phyloP scores from a whole-genome alignment of 2,113 vertebrate genomes.

The Alces alces region DNA sequence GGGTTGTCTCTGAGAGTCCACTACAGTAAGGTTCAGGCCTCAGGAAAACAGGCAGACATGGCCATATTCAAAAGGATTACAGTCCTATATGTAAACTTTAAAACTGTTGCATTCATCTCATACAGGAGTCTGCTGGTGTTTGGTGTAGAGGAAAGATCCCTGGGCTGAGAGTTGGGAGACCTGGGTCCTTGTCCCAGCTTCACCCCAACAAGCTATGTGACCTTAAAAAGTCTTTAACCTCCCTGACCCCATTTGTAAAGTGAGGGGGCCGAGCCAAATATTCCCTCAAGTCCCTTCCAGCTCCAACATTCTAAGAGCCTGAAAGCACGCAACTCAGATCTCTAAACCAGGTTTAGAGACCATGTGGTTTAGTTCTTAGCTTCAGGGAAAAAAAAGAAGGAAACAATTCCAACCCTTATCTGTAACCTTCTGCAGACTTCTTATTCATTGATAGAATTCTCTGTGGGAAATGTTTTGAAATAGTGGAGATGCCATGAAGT shows the following conservation, averaged over 20 bases:
- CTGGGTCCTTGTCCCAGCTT: neutral
- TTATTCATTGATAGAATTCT: slow-evolving; percentile 49
- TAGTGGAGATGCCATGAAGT: slow-evolving; percentile 37
- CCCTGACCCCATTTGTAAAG: neutral
- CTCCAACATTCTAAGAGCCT: neutral
- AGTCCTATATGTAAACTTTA: neutral
- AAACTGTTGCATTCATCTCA: neutral
- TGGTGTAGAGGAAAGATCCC: neutral
- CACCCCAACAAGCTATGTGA: neutral
- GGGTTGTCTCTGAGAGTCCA: neutral
- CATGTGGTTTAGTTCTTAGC: neutral
- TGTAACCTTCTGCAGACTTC: slow-evolving; percentile 38
- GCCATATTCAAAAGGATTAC: neutral
- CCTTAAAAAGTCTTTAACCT: slow-evolving; percentile 29
- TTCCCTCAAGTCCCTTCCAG: neutral
- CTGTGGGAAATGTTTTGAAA: slow-evolving; percentile 63
- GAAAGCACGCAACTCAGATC: slow-evolving; percentile 1
- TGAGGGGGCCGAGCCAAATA: neutral
- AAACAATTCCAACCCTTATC: slow-evolving; percentile 20
- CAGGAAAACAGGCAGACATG: neutral
- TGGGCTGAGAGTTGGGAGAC: neutral
- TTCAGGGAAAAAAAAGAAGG: neutral
- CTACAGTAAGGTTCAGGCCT: neutral
- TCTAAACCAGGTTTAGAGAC: neutral
- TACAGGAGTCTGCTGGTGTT: neutral